phyloP scores from a whole-genome alignment of 1,140 invertebrate genomes.

The Elysia chlorotica region DNA sequence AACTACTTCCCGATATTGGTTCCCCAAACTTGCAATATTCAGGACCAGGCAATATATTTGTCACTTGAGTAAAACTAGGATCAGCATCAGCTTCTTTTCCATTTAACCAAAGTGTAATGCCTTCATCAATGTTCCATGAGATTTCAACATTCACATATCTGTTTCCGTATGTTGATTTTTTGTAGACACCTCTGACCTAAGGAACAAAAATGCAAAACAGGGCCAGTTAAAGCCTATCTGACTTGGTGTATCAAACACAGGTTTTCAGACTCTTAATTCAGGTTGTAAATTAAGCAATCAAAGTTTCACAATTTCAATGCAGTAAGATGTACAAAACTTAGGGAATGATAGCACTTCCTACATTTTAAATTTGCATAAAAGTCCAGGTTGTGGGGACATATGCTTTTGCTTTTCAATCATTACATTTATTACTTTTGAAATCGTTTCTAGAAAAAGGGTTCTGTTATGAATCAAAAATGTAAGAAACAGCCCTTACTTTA shows the following conservation, averaged over 20 bases:
- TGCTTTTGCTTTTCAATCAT: no score
- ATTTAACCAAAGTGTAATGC: constrained; percentile 35
- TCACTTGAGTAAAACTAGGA: constrained; percentile 10
- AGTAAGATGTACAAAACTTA: neutral
- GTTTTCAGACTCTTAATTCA: no score
- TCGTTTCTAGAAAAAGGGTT: neutral
- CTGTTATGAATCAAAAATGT: no score
- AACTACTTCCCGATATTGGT: constrained; percentile 11
- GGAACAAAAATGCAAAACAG: no score
- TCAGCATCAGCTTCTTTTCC: constrained; percentile 12
- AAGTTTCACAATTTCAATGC: neutral
- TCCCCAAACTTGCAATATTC: constrained; percentile 31
- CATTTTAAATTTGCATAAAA: neutral
- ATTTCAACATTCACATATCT: constrained; percentile 36
- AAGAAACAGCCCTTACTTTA: no score
- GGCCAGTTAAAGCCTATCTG: no score
- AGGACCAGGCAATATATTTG: neutral
- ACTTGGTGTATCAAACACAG: no score
- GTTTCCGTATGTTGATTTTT: no score
- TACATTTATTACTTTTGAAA: neutral
- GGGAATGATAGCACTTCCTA: neutral
- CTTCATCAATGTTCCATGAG: constrained; percentile 37
- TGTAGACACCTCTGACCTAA: no score
- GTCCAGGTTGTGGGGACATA: no score
- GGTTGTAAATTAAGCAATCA: no score